These are phyloP conservation scores for Ctenomys sociabilis DNA, from an alignment of 2,113 vertebrate genomes.

Conservation along the genomic window DNA sequence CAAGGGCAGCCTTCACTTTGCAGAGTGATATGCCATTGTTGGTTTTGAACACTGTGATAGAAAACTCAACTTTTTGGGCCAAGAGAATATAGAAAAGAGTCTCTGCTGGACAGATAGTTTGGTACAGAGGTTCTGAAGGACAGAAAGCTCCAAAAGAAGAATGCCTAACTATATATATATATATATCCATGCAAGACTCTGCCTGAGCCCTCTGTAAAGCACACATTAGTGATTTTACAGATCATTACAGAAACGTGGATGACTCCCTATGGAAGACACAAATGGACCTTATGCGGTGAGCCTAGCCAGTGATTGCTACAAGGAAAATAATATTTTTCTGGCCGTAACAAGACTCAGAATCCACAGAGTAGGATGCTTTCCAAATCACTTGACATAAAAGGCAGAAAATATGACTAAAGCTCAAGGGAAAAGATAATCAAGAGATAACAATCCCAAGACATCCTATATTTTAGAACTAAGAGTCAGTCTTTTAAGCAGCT, in stretches of 20 bases:
- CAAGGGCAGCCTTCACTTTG: not conserved
- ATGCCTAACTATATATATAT: not conserved
- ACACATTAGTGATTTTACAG: not conserved
- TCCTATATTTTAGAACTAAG: not conserved
- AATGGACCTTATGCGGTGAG: not conserved
- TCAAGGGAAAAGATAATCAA: constrained; percentile 35
- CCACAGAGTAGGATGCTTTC: not conserved
- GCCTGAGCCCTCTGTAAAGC: not conserved
- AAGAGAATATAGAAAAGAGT: not conserved
- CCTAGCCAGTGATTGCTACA: not conserved
- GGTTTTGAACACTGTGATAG: not conserved
- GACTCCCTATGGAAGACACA: constrained; percentile 21
- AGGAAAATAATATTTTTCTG: constrained; percentile 20
- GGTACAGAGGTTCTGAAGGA: not conserved
- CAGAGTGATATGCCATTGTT: not conserved
- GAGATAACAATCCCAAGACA: not conserved
- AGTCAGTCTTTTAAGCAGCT: constrained; percentile 27
- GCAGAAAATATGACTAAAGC: not conserved
- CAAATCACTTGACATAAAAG: not conserved
- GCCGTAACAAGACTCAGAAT: not conserved
- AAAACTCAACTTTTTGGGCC: not conserved
- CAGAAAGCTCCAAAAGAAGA: not conserved
- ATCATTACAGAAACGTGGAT: not conserved
- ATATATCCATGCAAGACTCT: not conserved
- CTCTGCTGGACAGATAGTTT: not conserved